These are phyloP conservation scores for Pseudopipra pipra DNA, from an alignment of 2,113 vertebrate genomes.

Conservation along the genomic window DNA sequence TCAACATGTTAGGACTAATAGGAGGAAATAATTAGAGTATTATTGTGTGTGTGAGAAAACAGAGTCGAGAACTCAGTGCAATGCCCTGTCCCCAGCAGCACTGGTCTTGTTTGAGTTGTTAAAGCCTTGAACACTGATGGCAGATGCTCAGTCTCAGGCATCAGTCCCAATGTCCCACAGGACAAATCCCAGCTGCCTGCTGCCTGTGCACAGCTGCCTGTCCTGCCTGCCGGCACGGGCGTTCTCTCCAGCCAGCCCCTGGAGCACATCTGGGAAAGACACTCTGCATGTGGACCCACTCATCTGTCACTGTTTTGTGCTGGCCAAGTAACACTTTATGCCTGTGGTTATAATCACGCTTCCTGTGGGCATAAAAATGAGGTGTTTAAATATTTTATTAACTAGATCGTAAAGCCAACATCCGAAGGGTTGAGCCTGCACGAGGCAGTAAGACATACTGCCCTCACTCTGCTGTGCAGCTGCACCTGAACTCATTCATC, in stretches of 20 bases:
- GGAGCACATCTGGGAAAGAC: background rate
- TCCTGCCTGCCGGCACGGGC: background rate
- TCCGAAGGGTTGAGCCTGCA: background rate
- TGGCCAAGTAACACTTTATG: background rate
- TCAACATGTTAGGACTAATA: background rate
- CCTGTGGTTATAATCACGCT: background rate
- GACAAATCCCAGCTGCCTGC: background rate
- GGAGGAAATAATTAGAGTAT: background rate
- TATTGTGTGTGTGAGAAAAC: background rate
- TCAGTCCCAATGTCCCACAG: accelerated
- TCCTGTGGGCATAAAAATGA: background rate
- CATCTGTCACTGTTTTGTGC: background rate
- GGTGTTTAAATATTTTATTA: slow-evolving; percentile 45
- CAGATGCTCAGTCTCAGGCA: background rate
- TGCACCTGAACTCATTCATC: background rate
- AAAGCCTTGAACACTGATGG: background rate
- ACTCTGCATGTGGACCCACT: background rate
- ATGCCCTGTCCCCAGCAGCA: background rate
- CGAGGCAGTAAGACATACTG: background rate
- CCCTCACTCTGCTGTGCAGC: background rate
- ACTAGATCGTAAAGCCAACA: background rate
- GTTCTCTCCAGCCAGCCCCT: background rate
- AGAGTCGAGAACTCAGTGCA: background rate
- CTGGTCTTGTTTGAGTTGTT: background rate
- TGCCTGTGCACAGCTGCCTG: background rate